Percentiles rank a stretch among this genome's conserved stretches.
These are phyloP conservation scores for Apostichopus japonicus DNA, from an alignment of 35 echinoderm and acorn worm species.

Conservation along the genomic window DNA sequence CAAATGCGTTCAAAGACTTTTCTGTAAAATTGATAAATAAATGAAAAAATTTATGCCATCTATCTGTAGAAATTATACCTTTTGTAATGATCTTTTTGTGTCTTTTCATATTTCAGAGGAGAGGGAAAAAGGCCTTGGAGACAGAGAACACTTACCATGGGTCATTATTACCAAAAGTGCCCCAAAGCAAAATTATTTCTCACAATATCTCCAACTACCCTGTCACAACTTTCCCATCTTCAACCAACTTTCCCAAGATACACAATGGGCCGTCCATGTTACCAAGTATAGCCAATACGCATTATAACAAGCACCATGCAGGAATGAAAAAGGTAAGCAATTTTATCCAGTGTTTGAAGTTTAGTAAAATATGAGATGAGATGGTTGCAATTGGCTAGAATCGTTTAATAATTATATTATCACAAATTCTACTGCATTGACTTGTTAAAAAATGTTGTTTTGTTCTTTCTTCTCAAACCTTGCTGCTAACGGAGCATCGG, in stretches of 20 bases:
- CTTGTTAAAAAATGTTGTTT: too few species aligned
- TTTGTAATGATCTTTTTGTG: not conserved
- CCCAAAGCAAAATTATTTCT: conserved; percentile 57
- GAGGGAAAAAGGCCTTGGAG: conserved; percentile 70
- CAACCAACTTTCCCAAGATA: conserved; percentile 92
- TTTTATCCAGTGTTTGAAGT: not conserved
- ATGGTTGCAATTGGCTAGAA: too few species aligned
- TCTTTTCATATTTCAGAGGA: conserved; percentile 59
- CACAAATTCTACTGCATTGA: too few species aligned
- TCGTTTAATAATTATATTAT: too few species aligned
- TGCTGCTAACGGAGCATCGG: too few species aligned
- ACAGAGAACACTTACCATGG: conserved; percentile 62
- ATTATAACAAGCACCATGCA: conserved; percentile 91
- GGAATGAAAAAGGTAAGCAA: conserved; percentile 80
- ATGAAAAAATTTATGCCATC: too few species aligned
- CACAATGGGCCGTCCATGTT: conserved; percentile 88
- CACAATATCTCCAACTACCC: conserved; percentile 73
- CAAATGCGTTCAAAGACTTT: too few species aligned
- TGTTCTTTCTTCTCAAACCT: too few species aligned
- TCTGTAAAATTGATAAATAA: too few species aligned
- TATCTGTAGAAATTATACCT: too few species aligned
- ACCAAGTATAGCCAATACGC: conserved; percentile 95
- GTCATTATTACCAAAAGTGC: conserved; percentile 81
- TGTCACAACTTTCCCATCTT: conserved; percentile 60
- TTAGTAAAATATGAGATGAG: not conserved